phyloP scores from a whole-genome alignment of 2,888 invertebrate species.

The Electrophaes corylata region DNA sequence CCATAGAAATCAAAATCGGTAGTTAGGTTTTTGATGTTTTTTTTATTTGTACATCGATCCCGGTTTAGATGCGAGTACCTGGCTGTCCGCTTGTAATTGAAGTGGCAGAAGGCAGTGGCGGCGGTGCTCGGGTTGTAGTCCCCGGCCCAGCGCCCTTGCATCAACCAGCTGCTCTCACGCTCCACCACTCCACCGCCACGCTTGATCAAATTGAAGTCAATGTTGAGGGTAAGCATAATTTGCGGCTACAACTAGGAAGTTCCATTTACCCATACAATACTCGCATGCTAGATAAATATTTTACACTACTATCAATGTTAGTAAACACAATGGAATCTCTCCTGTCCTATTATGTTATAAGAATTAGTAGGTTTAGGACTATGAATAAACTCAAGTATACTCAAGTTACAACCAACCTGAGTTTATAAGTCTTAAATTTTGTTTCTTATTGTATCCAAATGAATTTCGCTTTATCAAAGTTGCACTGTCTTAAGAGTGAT shows the following conservation, averaged over 20 bases:
- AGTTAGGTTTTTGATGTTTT: too few relatives aligned
- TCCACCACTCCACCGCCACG: conserved; percentile 93
- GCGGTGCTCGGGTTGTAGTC: conserved; percentile 88
- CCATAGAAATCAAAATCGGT: too few relatives aligned
- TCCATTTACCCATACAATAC: background rate
- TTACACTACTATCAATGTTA: too few relatives aligned
- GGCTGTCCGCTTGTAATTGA: conserved; percentile 96
- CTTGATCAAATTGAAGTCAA: conserved; percentile 97
- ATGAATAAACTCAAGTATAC: background rate
- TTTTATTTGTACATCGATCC: too few relatives aligned
- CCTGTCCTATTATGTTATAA: background rate
- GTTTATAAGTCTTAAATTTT: background rate
- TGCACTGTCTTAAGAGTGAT: background rate
- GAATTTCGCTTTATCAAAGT: background rate
- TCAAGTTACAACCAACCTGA: background rate
- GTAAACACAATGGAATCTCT: background rate
- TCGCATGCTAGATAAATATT: too few relatives aligned
- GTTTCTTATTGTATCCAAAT: background rate
- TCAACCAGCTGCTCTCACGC: conserved; percentile 87
- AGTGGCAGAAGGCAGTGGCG: conserved; percentile 85
- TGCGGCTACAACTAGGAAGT: background rate
- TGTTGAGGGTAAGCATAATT: conserved; percentile 92
- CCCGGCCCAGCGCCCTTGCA: conserved; percentile 90
- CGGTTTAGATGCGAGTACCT: conserved; percentile 86
- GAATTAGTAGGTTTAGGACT: too few relatives aligned